A percentile compares a stretch with the other conserved stretches of the same genome.
phyloP scores from a whole-genome alignment of 1,140 invertebrate genomes.

The Drosophila trapezifrons region DNA sequence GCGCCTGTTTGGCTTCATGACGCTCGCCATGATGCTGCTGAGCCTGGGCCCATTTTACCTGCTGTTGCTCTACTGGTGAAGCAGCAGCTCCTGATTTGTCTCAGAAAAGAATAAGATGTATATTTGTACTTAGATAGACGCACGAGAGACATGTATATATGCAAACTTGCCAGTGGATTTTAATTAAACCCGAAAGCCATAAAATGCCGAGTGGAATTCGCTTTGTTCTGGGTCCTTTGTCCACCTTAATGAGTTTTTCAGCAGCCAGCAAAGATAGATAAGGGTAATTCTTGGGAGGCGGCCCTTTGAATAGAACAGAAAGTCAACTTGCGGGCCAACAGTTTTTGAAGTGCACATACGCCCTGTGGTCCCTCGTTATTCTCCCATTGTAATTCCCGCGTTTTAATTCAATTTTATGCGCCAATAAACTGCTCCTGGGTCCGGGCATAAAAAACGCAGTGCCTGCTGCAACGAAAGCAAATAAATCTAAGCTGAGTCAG shows the following conservation, averaged over 20 bases:
- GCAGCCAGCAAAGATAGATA: slow-evolving; percentile 28
- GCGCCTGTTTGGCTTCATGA: slow-evolving; percentile 22
- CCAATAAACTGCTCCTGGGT: slow-evolving; percentile 38
- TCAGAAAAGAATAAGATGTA: slow-evolving; percentile 16
- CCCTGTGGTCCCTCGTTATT: not conserved
- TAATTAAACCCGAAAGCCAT: slow-evolving; percentile 56
- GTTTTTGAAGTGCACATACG: slow-evolving; percentile 33
- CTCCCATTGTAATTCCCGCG: not conserved
- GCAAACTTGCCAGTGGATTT: slow-evolving; percentile 49
- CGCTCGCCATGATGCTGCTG: slow-evolving; percentile 20
- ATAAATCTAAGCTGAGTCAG: slow-evolving; percentile 48
- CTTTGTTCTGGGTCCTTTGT: slow-evolving; percentile 47
- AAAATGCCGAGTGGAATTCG: slow-evolving; percentile 45
- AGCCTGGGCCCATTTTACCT: slow-evolving; percentile 55
- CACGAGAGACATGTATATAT: slow-evolving; percentile 14
- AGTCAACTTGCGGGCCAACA: slow-evolving; percentile 25
- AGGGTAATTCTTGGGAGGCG: slow-evolving; percentile 18
- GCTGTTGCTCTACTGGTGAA: slow-evolving; percentile 60
- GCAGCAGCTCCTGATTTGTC: not conserved
- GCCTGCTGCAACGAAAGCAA: slow-evolving; percentile 21
- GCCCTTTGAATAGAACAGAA: slow-evolving; percentile 6
- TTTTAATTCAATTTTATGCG: slow-evolving; percentile 54
- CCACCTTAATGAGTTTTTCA: slow-evolving; percentile 68
- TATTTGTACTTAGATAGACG: slow-evolving; percentile 25
- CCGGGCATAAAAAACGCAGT: slow-evolving; percentile 23